These are phyloP conservation scores for Nautilus pompilius DNA, from an alignment of 1,140 invertebrate species.

Conservation along the genomic window DNA sequence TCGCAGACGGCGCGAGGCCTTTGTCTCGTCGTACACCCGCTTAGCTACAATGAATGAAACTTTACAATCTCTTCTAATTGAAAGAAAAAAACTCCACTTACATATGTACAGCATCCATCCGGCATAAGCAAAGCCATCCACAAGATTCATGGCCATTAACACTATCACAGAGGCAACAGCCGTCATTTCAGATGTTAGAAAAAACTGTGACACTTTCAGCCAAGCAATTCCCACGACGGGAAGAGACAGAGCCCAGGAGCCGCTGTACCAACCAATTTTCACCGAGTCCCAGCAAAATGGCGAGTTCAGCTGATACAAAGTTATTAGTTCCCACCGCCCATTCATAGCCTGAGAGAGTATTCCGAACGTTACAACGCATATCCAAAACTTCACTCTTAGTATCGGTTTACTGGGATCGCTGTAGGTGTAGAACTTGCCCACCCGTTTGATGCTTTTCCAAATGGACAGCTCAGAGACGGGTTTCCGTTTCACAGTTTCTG, in stretches of 20 bases:
- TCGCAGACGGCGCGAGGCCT: too few relatives aligned
- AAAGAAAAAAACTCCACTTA: too few relatives aligned
- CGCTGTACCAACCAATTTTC: slow-evolving; percentile 9
- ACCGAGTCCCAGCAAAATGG: slow-evolving; percentile 19
- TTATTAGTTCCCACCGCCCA: slow-evolving; percentile 4
- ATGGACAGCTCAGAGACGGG: not conserved
- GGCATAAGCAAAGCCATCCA: slow-evolving; percentile 6
- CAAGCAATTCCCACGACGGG: slow-evolving; percentile 1
- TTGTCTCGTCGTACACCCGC: too few relatives aligned
- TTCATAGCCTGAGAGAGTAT: not conserved
- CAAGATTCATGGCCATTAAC: not conserved
- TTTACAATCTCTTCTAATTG: too few relatives aligned
- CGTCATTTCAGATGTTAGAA: slow-evolving; percentile 3
- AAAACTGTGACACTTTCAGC: slow-evolving; percentile 9
- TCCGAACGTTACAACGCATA: slow-evolving; percentile 7
- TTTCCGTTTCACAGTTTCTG: slow-evolving; percentile 7
- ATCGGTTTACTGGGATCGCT: not conserved
- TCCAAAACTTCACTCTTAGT: slow-evolving; percentile 5
- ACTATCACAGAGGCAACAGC: slow-evolving; percentile 7
- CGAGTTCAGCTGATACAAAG: slow-evolving; percentile 8
- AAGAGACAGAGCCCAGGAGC: not conserved
- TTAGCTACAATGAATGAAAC: too few relatives aligned
- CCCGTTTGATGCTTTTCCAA: not conserved
- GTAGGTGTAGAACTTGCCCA: not conserved
- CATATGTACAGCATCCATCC: not conserved